Base-by-base conservation (phyloP, 2,113 vertebrate species). In the Cnemophilus loriae region DNA sequence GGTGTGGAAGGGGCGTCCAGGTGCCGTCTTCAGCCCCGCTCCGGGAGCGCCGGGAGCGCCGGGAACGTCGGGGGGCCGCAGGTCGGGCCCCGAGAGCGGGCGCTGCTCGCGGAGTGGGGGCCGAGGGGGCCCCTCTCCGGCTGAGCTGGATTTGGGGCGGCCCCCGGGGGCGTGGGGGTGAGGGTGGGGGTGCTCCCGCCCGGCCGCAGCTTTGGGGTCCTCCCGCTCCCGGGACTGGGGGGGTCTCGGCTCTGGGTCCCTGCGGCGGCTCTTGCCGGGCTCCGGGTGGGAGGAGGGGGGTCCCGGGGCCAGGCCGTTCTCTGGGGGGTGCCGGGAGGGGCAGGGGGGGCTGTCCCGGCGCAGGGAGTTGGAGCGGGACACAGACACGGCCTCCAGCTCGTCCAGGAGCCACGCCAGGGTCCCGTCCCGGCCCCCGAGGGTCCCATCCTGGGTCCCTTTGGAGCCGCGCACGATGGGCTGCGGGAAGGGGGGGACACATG, bases 331-430 rank as follows among this genome's bases (percentile, higher is more conserved):
- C 42, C 42, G 98, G 13, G 97, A 97, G 2, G 98, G 98, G 6
- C 96, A 97, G 2, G 99, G 99, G 3, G 99, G 99, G 93, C 99
- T 99, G 91, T 98, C 98, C 92, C 98, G 97, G 35, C 99, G 98
- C 93, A 99, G 97, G 26, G 99, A 99, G 96, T 99, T 99, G 91
- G 99, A 99, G 86, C 99, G 99, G 5, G 98, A 99, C 89, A 99
- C 99, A 1, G 99, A 99, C 98, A 99, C 99, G 93, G 97, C 98
- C 96, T 99, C 98, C 85, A 99, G 99, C 92, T 99, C 99, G 18
- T 99, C 99, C 88, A 99, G 96, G 77, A 99, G 98, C 99, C 99
- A 76, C 4, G 73, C 73, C 56, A 76, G 73, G 11, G 73, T 8
- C 56, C 73, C 73, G 5, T 76, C 73, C 56, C 73, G 73, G 56